Conservation (phyloP, 1,140 invertebrate genomes). For the Globodera ellingtonae region DNA sequence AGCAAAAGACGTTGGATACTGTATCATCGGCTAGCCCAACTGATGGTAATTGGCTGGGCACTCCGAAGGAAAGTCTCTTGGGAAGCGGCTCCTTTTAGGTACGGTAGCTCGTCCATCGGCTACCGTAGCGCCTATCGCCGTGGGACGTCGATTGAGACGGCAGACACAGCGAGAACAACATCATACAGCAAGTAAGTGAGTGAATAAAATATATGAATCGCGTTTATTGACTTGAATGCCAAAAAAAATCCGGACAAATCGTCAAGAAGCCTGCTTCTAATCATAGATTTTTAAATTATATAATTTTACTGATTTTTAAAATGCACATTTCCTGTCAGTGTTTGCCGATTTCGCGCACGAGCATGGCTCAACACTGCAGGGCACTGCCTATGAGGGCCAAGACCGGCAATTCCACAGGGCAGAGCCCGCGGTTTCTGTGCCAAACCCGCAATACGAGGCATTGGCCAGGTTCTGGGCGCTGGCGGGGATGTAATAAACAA, state of each 20-base stretch:
- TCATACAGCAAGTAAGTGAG: no score
- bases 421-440: neutral
- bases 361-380: neutral
- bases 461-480: neutral
- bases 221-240: no score
- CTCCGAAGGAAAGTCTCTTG: no score
- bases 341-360: neutral
- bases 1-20: no score
- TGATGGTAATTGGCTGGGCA: no score
- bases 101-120: no score
- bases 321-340: neutral
- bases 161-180: neutral
- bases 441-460: neutral
- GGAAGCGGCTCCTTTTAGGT: no score
- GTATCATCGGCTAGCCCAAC: no score
- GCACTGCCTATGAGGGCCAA: slow-evolving; percentile 40
- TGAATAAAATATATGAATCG: no score
- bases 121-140: no score
- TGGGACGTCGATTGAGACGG: neutral
- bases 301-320: neutral
- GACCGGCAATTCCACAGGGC: slow-evolving; percentile 11
- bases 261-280: neutral
- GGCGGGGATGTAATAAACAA: neutral
- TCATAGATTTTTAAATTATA: neutral
- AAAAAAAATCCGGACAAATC: no score